Evolutionary conservation across 2,797 vertebrate genomes (phyloP).

Genomic region (Halcyon badia): DNA sequence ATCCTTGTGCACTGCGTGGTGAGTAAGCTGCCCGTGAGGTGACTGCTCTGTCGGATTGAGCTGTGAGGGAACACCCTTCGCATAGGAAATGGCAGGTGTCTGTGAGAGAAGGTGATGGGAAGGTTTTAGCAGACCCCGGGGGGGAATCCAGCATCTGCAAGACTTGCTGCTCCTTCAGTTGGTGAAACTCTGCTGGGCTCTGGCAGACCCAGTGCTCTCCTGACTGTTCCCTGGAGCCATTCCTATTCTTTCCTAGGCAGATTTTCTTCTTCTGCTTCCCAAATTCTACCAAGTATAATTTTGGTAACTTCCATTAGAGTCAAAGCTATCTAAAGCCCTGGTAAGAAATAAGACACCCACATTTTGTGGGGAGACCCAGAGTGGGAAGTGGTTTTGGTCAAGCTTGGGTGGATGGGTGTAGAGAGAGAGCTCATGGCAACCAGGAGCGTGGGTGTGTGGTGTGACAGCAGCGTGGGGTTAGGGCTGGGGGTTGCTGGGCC

Average conservation of each 20-base stretch:
- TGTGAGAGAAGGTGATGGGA: background rate
- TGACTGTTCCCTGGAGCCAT: background rate
- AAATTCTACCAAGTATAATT: background rate
- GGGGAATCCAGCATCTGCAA: background rate
- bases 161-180: background rate
- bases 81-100: background rate
- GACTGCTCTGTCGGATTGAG: background rate
- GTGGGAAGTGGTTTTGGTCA: background rate
- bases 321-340: background rate
- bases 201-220: background rate
- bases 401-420: background rate
- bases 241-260: background rate
- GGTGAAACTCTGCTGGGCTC: background rate
- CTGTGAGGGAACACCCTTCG: background rate
- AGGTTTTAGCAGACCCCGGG: background rate
- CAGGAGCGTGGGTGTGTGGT: fast-evolving
- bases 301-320: background rate
- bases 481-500: background rate
- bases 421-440: background rate
- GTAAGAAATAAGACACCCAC: background rate
- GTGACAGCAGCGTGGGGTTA: background rate
- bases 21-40: conserved; percentile 66
- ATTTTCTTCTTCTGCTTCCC: background rate
- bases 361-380: background rate
- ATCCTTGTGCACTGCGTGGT: conserved; percentile 99